Base-by-base conservation (phyloP, 2,797 vertebrate species). In the Fratercula arctica region DNA sequence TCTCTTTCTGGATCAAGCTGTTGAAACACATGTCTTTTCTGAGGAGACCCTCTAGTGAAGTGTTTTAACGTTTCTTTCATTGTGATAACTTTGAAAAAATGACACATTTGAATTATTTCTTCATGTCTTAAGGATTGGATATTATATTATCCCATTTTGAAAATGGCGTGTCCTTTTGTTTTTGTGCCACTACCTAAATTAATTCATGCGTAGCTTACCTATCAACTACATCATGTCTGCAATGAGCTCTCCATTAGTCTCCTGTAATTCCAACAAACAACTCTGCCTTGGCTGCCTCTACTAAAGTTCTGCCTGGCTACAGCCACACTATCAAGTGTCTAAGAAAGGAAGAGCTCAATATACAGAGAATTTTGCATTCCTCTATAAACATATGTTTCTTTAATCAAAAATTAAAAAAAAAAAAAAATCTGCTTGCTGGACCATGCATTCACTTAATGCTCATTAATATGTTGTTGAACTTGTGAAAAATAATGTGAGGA, bases 1-100 rank as follows among this genome's bases (percentile, higher is more conserved):
- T 97, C 93, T 83, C 69, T 60, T 91, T 85, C 79, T 83, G 33
- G 60, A 33, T 35, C 69, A 83, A 89, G 41, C 69, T 43, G 82
- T 11, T 26, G 24, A 53, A 54, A 67, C 84, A 92, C 26, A 68
- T 82, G 89, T 20, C 73, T 89, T 85, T 14, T 48, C 68, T 14
- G 18, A 89, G 43, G 20, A 90, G 15, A 73, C 35, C 17, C 53
- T 79, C 80, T 2, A 39, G 43, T 45, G n/a, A 90, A 85, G 29
- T 6, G n/a, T 12, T 80, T 61, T 14, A 11, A 28, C 39, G 23
- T 21, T 60, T 53, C 31, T 60, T 68, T 69, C 48, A 45, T 14
- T 70, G 16, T 19, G 43, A 56, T 43, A 15, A 57, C 43, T 79
- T 35, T 41, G 14, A 79, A 68, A 72, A 87, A 33, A 24, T 5